These are phyloP conservation scores for Lampris incognitus DNA, from an alignment of 2,113 vertebrate genomes.

Conservation along the genomic window DNA sequence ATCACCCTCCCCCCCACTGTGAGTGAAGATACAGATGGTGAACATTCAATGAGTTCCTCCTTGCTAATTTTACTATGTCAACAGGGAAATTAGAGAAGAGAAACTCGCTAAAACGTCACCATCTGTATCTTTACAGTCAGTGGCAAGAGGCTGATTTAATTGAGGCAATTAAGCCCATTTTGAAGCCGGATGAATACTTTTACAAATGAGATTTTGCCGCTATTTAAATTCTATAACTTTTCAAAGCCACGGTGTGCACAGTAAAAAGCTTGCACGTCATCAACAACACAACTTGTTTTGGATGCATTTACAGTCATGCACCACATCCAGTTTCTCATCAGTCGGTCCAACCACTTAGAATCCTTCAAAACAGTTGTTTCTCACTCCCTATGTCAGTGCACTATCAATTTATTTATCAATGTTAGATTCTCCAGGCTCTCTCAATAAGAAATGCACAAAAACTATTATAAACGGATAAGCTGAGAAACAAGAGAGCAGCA, in stretches of 20 bases:
- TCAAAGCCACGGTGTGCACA: background rate
- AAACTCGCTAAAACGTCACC: conserved; percentile 61
- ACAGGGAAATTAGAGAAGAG: conserved; percentile 63
- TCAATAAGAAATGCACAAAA: no score
- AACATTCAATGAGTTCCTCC: conserved; percentile 68
- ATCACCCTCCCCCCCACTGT: conserved; percentile 37
- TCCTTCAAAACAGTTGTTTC: no score
- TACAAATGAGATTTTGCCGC: conserved; percentile 59
- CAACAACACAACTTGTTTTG: background rate
- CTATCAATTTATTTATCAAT: no score
- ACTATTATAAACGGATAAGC: no score
- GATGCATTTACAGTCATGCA: background rate
- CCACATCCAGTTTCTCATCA: background rate
- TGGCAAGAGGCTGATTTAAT: conserved; percentile 66
- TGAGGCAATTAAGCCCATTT: conserved; percentile 64
- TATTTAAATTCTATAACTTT: conserved; percentile 61
- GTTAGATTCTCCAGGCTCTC: no score
- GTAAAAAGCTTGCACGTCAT: background rate
- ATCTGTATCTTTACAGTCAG: conserved; percentile 70
- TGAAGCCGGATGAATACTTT: conserved; percentile 63
- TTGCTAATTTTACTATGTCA: conserved; percentile 50
- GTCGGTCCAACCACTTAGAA: no score
- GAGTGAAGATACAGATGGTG: conserved; percentile 63
- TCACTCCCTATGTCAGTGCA: no score
- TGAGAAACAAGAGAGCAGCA: no score